Base-by-base conservation (phyloP, 2,113 vertebrate species). In the Danionella cerebrum region DNA sequence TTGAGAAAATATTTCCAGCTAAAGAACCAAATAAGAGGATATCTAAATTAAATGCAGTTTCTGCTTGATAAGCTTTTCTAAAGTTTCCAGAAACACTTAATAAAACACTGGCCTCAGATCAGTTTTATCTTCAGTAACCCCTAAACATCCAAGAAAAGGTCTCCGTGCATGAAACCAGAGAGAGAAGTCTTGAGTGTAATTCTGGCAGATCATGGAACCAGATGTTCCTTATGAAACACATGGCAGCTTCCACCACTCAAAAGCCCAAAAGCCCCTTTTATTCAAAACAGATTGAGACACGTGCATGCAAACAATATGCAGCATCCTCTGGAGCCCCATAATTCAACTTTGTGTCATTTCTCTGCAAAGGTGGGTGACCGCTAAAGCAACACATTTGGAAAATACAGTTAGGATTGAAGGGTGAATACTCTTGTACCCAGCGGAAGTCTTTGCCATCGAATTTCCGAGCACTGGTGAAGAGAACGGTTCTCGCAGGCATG, bases 401-500 rank as follows among this genome's bases (percentile, higher is more conserved):
- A 18, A 27, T 4, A 12, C 5, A 48, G 36, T 39, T 18, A 6
- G 1, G 2, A 48, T 22, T n/a, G 8, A 11, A 11, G 35, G 42
- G 16, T 33, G 29, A 6, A 47, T 35, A 11, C 3, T 16, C 11
- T 24, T 54, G 50, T 12, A 99, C 96, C 92, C 96, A 99, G 78
- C 96, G 89, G 69, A 96, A 95, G 77, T 90, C 96, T 73, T 98
- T 98, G 69, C 96, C 96, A 71, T 99, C 96, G 79, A 91, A 99
- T 80, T 99, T 99, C 70, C 93, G 91, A 8, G 96, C 94, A 54
- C 90, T 98, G 18, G 96, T 99, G 84, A 98, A 98, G n/a, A 98
- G 88, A 48, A 98, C 96, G 1, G 96, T 99, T 71, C 96, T 92
- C 42, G 96, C 96, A 1, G 96, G 96, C 96, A 99, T 99, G 82